Evolutionary conservation across 2,113 vertebrate species (phyloP).

Genomic region (Pelmatolapia mariae): DNA sequence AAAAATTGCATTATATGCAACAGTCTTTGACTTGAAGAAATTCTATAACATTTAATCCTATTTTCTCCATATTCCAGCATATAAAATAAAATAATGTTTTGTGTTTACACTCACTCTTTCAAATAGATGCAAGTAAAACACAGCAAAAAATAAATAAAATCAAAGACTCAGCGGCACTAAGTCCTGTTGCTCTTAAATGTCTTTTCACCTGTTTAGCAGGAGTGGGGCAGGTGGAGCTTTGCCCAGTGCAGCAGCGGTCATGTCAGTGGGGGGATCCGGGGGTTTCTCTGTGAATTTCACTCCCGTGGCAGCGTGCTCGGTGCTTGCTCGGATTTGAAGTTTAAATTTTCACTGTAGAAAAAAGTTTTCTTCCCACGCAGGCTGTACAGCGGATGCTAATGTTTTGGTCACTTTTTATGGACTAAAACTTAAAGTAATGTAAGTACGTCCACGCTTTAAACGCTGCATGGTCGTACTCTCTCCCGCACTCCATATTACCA

Average conservation of each 20-base stretch:
- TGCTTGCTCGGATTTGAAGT: neutral
- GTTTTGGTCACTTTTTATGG: neutral
- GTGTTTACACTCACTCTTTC: neutral
- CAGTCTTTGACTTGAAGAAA: neutral
- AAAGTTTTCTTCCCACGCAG: neutral
- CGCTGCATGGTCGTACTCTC: no score
- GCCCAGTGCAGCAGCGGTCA: rapidly evolving
- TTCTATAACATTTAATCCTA: neutral
- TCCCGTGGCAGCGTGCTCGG: neutral
- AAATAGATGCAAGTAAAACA: neutral
- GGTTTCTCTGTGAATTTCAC: neutral
- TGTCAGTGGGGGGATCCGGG: neutral
- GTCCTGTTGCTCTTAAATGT: neutral
- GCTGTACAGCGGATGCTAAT: rapidly evolving
- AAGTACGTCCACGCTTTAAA: neutral
- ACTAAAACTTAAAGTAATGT: neutral
- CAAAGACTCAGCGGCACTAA: rapidly evolving
- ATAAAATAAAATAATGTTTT: neutral
- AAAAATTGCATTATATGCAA: neutral
- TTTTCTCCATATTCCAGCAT: neutral
- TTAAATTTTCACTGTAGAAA: neutral
- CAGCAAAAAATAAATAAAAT: neutral
- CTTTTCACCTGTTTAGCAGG: neutral
- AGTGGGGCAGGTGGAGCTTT: neutral
- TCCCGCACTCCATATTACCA: no score